Evolutionary conservation across 2,888 invertebrate genomes (phyloP), one percentile per base, ranked within the genome.

Genomic region (Xanthia icteritia): DNA sequence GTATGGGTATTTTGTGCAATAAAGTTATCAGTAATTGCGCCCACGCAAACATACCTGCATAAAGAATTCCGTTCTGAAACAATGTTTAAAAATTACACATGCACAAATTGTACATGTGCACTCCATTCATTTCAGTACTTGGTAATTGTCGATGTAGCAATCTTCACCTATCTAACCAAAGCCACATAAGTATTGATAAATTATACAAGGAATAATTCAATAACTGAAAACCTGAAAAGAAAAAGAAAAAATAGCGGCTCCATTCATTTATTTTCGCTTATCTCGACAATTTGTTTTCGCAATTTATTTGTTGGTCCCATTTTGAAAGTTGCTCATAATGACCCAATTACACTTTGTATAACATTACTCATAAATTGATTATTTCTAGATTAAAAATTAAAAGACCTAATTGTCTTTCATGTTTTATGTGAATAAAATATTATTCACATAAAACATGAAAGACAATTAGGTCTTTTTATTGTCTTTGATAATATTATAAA

Each of bases 1-100:
- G 17, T 27, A 27, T 36, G 20, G 5, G 5, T n/a, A 9, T 39
- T n/a, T 76, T 58, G 23, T 11, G 39, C 9, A 76, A 76, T 27
- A 39, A n/a, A 17, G 27, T 76, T 77, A 77, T 66, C 64, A 48
- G 54, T 3, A 23, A 13, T 23, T 17, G 9, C 23, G 31, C 75
- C 17, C 0, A 54, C 11, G 39, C 2, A 17, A 27, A 56, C 45
- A 76, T 76, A 45, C 17, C 17, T 23, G 31, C 58, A 66, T 76
- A 31, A 4, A 20, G 5, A 39, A 58, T 48, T 77, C 9, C 11
- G 20, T 58, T 13, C 51, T 20, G 36, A 31, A 27, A 36, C 5
- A 54, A 36, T 63, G 42, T 75, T 63, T 17, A 56, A 76, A 42
- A 17, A 11, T 20, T 48, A 71, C 45, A 15, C 42, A 27, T 61